Evolutionary conservation across 2,113 vertebrate genomes (phyloP), one percentile per base, ranked within the genome.

Genomic region (Rhineura floridana): DNA sequence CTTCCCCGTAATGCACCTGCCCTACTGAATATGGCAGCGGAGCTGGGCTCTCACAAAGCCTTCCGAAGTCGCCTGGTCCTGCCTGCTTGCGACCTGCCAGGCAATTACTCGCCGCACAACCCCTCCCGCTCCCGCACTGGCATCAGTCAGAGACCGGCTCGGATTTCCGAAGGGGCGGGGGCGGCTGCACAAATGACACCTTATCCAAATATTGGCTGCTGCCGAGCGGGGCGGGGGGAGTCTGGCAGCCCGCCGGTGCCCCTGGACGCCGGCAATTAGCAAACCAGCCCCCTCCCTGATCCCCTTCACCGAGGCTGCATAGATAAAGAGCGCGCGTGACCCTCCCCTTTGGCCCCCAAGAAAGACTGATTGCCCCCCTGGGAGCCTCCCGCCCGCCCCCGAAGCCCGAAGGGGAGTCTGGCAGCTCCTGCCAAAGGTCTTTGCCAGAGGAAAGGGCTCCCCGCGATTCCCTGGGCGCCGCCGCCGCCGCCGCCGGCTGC

Each of bases 201-300:
- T 65, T 81, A 28, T 62, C 59, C 80, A 81, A 81, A 81, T 63
- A 81, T 81, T 63, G 80, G 80, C 80, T 81, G 55, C 55, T 44
- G 59, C 11, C 3, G 59, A 15, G 73, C 9, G 17, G 69, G 36
- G 36, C n/a, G 55, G 55, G 17, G 17, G 55, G 55, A 13, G 46
- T 46, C 76, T 78, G 36, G 80, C 36, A 63, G 55, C 55, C 80
- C 44, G 80, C 55, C 55, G 11, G 79, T 62, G 55, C 79, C n/a
- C 79, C 55, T 28, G 36, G 59, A 23, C 6, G 3, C 36, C 9
- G 0, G 80, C 59, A 81, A 81, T 81, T 81, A 42, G 55, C 80
- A 39, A 10, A 2, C 4, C 21, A 6, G 36, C 36, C 17, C 50
- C 48, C 52, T 17, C 76, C 7, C 50, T 6, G 1, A 17, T 4